Evolutionary conservation across 2,888 invertebrate genomes (phyloP), one percentile per base, ranked within the genome.

Genomic region (Cheilosia grossa): DNA sequence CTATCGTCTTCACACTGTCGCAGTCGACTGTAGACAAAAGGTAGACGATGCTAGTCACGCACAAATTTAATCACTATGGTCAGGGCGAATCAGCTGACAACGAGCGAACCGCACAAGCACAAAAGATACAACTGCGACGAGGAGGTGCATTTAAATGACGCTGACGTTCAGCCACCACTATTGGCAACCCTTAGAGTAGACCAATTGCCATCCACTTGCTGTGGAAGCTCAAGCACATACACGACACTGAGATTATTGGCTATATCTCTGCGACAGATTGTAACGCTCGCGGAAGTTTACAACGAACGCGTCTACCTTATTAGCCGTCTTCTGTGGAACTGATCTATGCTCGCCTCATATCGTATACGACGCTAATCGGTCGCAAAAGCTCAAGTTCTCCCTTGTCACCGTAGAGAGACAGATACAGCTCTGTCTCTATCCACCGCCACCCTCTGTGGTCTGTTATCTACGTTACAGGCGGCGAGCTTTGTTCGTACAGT

Each of bases 321-420:
- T 67, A 66, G 77, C 72, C 66, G 72, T 70, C 75, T 81, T 42
- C 51, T 75, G 75, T 77, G 66, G 67, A 85, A 85, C 85, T 85
- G 85, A 85, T 81, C 85, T 81, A 67, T 63, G 69, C 61, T 54
- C 69, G 74, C 67, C 54, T 40, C 63, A 19, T 80, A 33, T 54
- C 63, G 21, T 80, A 42, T 49, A 64, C 51, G 56, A 67, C 17
- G 64, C 40, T 70, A 75, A 75, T 80, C 75, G 72, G 10, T 70
- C 40, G 61, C 61, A 72, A 81, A 85, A 85, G 85, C 85, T 85
- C 75, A 66, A 49, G 67, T 72, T 77, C 42, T 70, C 64, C 70
- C 66, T 47, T 77, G 77, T 70, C 67, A 72, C 17, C 42, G 7
- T 63, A 59, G 53, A 59, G 56, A 63, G 69, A 64, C 67, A 27